phyloP scores from a whole-genome alignment of 2,888 invertebrate species.

The Drosophila paramelanica region DNA sequence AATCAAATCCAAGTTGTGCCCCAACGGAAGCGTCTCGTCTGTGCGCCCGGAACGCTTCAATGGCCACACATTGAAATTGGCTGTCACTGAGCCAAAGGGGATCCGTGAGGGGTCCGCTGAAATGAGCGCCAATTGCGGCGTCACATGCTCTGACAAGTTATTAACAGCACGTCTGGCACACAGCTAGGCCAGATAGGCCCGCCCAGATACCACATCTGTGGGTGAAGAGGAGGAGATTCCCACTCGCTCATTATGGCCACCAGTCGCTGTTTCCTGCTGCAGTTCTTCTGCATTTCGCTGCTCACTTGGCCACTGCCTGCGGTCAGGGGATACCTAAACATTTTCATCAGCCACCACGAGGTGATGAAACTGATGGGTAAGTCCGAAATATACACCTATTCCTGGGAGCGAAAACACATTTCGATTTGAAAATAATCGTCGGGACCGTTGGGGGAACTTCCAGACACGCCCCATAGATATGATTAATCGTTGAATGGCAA shows the following conservation, averaged over 20 bases:
- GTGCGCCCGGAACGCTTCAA: conserved; percentile 22
- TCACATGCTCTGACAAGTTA: conserved; percentile 64
- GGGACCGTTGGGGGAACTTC: conserved; percentile 22
- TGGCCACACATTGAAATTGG: conserved; percentile 62
- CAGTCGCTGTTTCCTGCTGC: conserved; percentile 29
- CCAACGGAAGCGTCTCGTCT: conserved; percentile 23
- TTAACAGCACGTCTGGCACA: conserved; percentile 39
- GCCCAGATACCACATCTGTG: conserved; percentile 1
- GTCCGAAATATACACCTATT: conserved; percentile 69
- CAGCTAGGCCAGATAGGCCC: conserved; percentile 26
- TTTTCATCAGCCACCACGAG: conserved; percentile 92
- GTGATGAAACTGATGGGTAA: conserved; percentile 92
- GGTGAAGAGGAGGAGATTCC: not conserved
- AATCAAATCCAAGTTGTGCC: conserved; percentile 26
- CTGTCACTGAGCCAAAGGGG: conserved; percentile 32
- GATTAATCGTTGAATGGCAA: conserved; percentile 71
- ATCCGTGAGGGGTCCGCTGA: conserved; percentile 21
- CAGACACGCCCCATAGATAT: conserved; percentile 44
- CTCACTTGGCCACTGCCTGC: conserved; percentile 81
- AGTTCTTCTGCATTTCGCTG: conserved; percentile 68
- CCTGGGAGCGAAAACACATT: conserved; percentile 10
- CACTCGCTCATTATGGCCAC: conserved; percentile 29
- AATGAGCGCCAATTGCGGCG: conserved; percentile 53
- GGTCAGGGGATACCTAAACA: conserved; percentile 90
- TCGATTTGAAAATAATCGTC: conserved; percentile 45